phyloP scores from a whole-genome alignment of 2,113 vertebrate genomes.

The Coptodon rendalli region DNA sequence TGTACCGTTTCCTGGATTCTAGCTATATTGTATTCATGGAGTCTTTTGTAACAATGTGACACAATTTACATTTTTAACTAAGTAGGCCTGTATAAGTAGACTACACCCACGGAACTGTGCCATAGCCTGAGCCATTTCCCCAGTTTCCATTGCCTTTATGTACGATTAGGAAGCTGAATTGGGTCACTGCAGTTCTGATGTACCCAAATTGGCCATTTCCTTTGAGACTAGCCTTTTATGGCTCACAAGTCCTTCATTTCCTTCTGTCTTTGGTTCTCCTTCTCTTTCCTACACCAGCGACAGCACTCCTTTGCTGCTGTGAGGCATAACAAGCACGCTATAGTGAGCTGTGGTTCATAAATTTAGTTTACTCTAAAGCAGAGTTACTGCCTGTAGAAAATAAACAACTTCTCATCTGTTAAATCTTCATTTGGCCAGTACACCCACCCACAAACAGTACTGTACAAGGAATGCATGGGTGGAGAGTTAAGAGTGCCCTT shows the following conservation, averaged over 20 bases:
- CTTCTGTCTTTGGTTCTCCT: slow-evolving; percentile 29
- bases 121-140: slow-evolving; percentile 49
- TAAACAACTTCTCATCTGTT: not conserved
- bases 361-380: slow-evolving; percentile 18
- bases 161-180: slow-evolving; percentile 58
- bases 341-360: slow-evolving; percentile 23
- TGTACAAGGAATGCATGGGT: not conserved
- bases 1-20: not conserved
- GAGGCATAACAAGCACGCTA: not conserved
- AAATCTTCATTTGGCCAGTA: slow-evolving; percentile 1
- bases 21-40: not conserved
- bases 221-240: slow-evolving; percentile 64
- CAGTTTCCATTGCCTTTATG: slow-evolving; percentile 52
- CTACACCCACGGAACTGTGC: slow-evolving; percentile 28
- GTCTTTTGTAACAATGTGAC: slow-evolving; percentile 17
- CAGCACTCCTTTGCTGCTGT: slow-evolving; percentile 13
- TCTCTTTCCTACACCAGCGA: slow-evolving; percentile 11
- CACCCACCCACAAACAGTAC: not conserved
- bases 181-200: slow-evolving; percentile 54
- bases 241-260: slow-evolving; percentile 55
- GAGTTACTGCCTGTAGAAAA: not conserved
- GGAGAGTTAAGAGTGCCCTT: not conserved
- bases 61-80: slow-evolving; percentile 35
- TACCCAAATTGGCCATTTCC: slow-evolving; percentile 63
- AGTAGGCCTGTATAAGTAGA: slow-evolving; percentile 23